Base-by-base conservation (phyloP, 2,113 vertebrate species). In the Sisor rabdophorus region DNA sequence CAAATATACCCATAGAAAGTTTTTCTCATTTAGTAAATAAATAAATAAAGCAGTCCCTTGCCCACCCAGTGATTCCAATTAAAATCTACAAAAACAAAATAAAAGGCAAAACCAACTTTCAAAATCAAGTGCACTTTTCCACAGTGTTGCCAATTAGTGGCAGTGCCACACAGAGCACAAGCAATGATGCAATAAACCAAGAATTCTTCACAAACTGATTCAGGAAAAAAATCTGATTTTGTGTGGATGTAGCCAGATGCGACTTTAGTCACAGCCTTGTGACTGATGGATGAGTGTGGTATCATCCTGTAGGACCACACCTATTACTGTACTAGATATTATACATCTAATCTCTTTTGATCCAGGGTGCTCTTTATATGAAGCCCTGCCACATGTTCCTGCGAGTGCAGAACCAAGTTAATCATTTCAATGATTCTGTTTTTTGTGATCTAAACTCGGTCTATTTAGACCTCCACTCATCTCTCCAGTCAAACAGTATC, bases 91-190 rank as follows among this genome's bases (percentile, higher is more conserved):
- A 59, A 79, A 79, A 48, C 71, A 59, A 24, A 70, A 78, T 54
- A 80, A 67, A 61, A 77, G 61, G 36, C 30, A 76, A 75, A 80
- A 75, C 75, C 79, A 82, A 79, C 70, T 80, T 73, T 76, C 24
- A 73, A 71, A 58, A 64, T 30, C 58, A 40, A 77, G 59, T 59
- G 40, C 28, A 17, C 56, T 71, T 75, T 72, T 59, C 58, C 70
- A 30, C 58, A 52, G 54, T 32, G 65, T 53, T 53, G 71, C 71
- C 68, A 71, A 79, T 81, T 79, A 79, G 52, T 20, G 52, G 36
- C 58, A 61, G 16, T 69, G 50, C 80, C 78, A 80, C 64, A 82
- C 71, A 63, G 53, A 71, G 67, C 40, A 30, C 50, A 9, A 64
- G 44, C 48, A 50, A 10, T 20, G 36, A 59, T 47, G 47, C 19